Percentiles rank a stretch among this genome's conserved stretches.
These are phyloP conservation scores for Sarotherodon lohbergeri DNA, from an alignment of 2,113 vertebrate genomes.

Conservation along the genomic window DNA sequence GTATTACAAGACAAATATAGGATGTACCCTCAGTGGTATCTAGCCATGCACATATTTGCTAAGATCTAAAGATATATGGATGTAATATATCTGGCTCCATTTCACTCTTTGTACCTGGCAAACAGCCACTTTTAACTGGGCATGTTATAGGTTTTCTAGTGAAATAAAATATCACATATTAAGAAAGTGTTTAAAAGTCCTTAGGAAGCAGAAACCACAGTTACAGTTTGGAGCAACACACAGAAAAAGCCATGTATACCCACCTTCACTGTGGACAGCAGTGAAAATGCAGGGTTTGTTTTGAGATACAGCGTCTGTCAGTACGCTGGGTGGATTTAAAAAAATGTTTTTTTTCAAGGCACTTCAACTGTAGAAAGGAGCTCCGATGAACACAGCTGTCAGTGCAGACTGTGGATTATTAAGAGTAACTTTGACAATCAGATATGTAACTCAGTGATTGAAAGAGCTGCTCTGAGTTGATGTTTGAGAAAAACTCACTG, in stretches of 20 bases:
- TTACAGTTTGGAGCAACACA: background rate
- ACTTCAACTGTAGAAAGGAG: background rate
- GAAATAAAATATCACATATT: background rate
- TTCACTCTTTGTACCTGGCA: background rate
- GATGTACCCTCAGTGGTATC: background rate
- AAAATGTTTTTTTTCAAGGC: background rate
- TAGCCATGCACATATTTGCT: background rate
- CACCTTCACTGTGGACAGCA: background rate
- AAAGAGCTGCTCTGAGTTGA: background rate
- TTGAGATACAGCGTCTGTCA: background rate
- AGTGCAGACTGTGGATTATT: background rate
- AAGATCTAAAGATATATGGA: background rate
- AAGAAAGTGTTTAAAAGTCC: background rate
- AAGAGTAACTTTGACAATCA: background rate
- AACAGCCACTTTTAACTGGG: background rate
- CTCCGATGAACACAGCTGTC: background rate
- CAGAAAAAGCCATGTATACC: background rate
- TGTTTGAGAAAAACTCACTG: background rate
- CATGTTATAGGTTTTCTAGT: background rate
- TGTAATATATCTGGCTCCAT: background rate
- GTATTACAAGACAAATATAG: background rate
- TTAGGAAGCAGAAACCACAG: background rate
- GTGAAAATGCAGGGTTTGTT: background rate
- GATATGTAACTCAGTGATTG: background rate
- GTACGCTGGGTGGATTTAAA: background rate